Conservation (phyloP, 2,797 vertebrate genomes). For the Melanotaenia parkinsoni region DNA sequence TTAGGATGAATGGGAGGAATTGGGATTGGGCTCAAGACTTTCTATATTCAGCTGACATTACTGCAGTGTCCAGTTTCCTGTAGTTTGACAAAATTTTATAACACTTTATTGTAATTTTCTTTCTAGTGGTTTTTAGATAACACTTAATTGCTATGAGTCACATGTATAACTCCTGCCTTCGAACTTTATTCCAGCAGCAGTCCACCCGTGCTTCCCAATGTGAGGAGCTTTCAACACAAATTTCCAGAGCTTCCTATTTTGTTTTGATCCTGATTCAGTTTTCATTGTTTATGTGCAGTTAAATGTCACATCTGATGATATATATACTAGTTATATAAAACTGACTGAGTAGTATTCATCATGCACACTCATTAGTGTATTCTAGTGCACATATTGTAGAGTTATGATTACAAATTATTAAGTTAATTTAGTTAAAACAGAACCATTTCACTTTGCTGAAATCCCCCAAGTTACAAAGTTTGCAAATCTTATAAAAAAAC, state of each 20-base stretch:
- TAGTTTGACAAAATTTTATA: not conserved
- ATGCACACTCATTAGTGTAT: not conserved
- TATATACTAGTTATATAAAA: not conserved
- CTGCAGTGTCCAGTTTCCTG: no score
- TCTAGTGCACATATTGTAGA: not conserved
- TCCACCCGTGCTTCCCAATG: not conserved
- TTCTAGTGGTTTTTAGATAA: not conserved
- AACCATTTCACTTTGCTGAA: not conserved
- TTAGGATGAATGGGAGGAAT: not conserved
- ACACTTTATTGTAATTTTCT: not conserved
- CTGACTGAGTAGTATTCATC: not conserved
- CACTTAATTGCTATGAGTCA: not conserved
- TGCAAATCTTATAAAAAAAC: slow-evolving; percentile 7
- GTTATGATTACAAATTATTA: not conserved
- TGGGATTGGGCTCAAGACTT: not conserved
- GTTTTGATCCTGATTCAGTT: slow-evolving; percentile 5
- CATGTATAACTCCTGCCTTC: not conserved
- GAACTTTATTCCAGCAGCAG: not conserved
- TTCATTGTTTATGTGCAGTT: not conserved
- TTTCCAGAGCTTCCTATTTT: not conserved
- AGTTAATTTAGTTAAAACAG: not conserved
- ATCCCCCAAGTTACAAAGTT: not conserved
- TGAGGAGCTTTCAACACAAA: not conserved
- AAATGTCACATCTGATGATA: not conserved
- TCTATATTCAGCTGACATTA: not conserved